Evolutionary conservation across 2,113 vertebrate species (phyloP).

Genomic region (Bujurquina vittata): DNA sequence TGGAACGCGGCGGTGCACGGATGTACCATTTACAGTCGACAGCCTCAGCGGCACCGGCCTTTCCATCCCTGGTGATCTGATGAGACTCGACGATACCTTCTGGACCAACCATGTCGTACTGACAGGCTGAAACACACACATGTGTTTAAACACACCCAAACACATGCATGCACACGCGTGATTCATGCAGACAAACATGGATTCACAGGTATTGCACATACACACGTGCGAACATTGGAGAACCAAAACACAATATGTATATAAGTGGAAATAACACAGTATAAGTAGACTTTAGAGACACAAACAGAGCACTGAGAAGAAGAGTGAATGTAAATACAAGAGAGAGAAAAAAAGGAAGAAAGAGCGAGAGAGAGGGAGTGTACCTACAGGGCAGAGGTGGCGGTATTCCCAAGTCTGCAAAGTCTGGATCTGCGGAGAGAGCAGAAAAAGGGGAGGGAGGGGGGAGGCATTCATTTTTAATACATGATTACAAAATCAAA

Average conservation of each 20-base stretch:
- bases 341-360: not conserved
- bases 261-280: not conserved
- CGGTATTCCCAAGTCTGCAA: slow-evolving; percentile 94
- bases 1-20: slow-evolving; percentile 93
- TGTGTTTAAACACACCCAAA: slow-evolving; percentile 25
- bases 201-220: slow-evolving; percentile 15
- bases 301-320: not conserved
- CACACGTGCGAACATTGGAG: not conserved
- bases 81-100: slow-evolving; percentile 98
- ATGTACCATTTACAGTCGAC: slow-evolving; percentile 99
- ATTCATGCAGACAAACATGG: slow-evolving; percentile 1
- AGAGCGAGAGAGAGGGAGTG: slow-evolving; percentile 47
- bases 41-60: slow-evolving; percentile 90
- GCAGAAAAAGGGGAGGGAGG: slow-evolving; percentile 22
- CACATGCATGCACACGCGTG: not conserved
- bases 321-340: not conserved
- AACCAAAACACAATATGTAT: not conserved
- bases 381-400: slow-evolving; percentile 98
- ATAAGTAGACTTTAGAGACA: not conserved
- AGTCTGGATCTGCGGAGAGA: slow-evolving; percentile 95
- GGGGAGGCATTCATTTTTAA: slow-evolving; percentile 60
- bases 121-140: slow-evolving; percentile 86
- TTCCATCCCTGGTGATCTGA: slow-evolving; percentile 95
- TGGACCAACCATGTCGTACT: slow-evolving; percentile 97
- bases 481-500: slow-evolving; percentile 47